Evolutionary conservation across 1,140 invertebrate species (phyloP).

Genomic region (Bombus difficillimus): DNA sequence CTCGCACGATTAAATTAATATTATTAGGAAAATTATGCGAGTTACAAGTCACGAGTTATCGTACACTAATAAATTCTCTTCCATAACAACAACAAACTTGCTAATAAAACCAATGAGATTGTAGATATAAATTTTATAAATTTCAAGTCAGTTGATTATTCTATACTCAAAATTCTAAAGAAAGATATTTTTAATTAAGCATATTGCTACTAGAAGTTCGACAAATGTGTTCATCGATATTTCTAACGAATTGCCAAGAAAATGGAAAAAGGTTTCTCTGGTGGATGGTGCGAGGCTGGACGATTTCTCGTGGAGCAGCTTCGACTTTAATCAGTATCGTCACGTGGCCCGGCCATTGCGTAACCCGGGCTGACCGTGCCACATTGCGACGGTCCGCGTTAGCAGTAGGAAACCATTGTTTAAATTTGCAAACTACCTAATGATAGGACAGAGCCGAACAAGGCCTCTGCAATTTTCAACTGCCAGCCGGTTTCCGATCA

Average conservation of each 20-base stretch:
- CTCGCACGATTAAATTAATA: too few relatives aligned
- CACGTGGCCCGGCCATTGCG: conserved; percentile 57
- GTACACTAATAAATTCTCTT: too few relatives aligned
- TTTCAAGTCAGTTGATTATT: too few relatives aligned
- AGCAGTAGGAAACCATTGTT: conserved; percentile 79
- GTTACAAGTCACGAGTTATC: too few relatives aligned
- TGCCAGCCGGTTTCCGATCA: conserved; percentile 72
- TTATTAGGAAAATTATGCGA: too few relatives aligned
- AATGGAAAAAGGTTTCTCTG: not conserved
- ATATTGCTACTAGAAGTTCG: not conserved
- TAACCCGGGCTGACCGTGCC: conserved; percentile 61
- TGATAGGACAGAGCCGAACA: conserved; percentile 75
- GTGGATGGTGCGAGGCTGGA: conserved; percentile 2
- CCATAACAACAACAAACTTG: too few relatives aligned
- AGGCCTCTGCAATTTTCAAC: conserved; percentile 77
- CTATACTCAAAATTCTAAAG: not conserved
- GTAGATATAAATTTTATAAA: too few relatives aligned
- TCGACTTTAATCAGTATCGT: conserved; percentile 59
- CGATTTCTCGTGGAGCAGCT: conserved; percentile 32
- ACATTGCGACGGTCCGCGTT: conserved; percentile 60
- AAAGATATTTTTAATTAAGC: too few relatives aligned
- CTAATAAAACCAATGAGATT: too few relatives aligned
- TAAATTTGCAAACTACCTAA: conserved; percentile 82
- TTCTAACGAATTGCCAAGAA: not conserved
- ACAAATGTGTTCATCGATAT: too few relatives aligned